These are phyloP conservation scores for Scaptomyza flava DNA, from an alignment of 2,888 invertebrate genomes.

Conservation along the genomic window DNA sequence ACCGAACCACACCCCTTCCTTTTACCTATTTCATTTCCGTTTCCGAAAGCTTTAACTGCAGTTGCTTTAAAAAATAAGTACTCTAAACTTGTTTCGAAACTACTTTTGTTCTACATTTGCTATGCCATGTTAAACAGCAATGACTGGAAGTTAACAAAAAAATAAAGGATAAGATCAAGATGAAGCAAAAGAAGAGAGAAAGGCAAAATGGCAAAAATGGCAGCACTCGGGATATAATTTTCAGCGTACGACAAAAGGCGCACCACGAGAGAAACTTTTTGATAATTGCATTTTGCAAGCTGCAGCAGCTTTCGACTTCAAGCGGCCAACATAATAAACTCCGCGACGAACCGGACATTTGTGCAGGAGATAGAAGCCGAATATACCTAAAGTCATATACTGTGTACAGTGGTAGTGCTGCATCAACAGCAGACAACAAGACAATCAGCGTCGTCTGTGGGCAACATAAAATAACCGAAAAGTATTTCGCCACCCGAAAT, in stretches of 20 bases:
- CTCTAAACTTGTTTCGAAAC: conserved; percentile 29
- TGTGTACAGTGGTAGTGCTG: conserved; percentile 15
- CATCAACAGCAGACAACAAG: conserved; percentile 75
- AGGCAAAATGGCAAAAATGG: conserved; percentile 57
- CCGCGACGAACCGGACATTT: conserved; percentile 48
- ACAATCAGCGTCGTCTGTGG: conserved; percentile 65
- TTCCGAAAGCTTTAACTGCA: conserved; percentile 18
- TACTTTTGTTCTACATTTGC: conserved; percentile 59
- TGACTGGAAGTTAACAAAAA: conserved; percentile 3
- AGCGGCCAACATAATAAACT: conserved; percentile 67
- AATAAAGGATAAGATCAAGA: conserved; percentile 1
- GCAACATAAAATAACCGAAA: conserved; percentile 78
- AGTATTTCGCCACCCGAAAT: conserved; percentile 75
- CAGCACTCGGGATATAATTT: conserved; percentile 59
- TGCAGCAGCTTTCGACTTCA: conserved; percentile 39
- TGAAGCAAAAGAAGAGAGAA: conserved; percentile 22
- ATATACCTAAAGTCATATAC: conserved; percentile 22
- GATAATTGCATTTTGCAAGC: conserved; percentile 72
- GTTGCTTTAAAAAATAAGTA: conserved; percentile 47
- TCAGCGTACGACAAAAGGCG: conserved; percentile 48
- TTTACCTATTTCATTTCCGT: conserved; percentile 46
- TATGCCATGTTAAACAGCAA: conserved; percentile 61
- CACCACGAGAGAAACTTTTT: conserved; percentile 58
- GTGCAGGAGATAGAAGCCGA: conserved; percentile 13
- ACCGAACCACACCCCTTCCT: not conserved